Percentiles rank a stretch among this genome's conserved stretches.
Evolutionary conservation across 2,888 invertebrate genomes (phyloP).

Genomic region (Erebia ligea): DNA sequence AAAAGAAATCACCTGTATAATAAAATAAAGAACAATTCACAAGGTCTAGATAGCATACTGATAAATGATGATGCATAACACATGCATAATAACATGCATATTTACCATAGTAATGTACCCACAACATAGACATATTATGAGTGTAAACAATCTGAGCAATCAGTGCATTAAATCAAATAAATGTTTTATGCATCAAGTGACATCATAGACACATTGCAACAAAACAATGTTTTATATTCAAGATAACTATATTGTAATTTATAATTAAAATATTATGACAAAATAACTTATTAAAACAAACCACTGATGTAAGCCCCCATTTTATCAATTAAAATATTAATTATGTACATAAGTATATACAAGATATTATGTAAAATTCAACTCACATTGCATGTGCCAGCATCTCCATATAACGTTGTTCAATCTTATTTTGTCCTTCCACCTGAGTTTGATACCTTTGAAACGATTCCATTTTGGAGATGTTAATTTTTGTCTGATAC

Average conservation of each 20-base stretch:
- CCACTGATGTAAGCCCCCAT: neutral
- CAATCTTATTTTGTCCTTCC: slow-evolving; percentile 99
- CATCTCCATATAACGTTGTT: slow-evolving; percentile 99
- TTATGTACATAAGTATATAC: too few species aligned
- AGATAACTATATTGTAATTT: neutral
- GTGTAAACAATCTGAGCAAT: slow-evolving; percentile 25
- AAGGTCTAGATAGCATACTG: slow-evolving; percentile 11
- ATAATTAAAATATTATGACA: neutral
- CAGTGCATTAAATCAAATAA: slow-evolving; percentile 25
- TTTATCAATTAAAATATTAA: neutral
- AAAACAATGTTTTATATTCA: neutral
- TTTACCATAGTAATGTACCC: slow-evolving; percentile 19
- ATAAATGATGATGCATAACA: slow-evolving; percentile 16
- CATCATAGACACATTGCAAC: slow-evolving; percentile 11
- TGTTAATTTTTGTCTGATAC: slow-evolving; percentile 97
- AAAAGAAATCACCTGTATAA: neutral
- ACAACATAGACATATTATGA: slow-evolving; percentile 12
- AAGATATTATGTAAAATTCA: slow-evolving; percentile 6
- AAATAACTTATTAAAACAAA: neutral
- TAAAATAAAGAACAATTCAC: neutral
- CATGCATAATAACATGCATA: slow-evolving; percentile 14
- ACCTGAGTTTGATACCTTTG: slow-evolving; percentile 97
- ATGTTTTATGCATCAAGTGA: slow-evolving; percentile 24
- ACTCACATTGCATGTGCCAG: slow-evolving; percentile 99
- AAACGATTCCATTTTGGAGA: slow-evolving; percentile 99